Evolutionary conservation across 2,113 vertebrate species (phyloP).

Genomic region (Tachuris rubrigastra): DNA sequence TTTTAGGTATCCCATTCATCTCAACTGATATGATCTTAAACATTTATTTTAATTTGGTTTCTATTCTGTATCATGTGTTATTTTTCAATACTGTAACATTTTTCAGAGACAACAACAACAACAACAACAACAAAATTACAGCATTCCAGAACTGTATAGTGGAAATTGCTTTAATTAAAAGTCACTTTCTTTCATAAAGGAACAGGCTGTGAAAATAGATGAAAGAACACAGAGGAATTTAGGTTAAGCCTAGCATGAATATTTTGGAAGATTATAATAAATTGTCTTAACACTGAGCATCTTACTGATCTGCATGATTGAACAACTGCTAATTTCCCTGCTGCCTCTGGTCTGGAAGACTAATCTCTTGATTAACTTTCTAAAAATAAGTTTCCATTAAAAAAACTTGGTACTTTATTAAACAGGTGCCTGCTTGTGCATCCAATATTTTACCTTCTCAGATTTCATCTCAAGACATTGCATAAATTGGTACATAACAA

Average conservation of each 20-base stretch:
- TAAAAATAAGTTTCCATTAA: conserved; percentile 9
- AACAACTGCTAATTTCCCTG: background rate
- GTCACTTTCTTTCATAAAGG: background rate
- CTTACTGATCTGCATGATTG: background rate
- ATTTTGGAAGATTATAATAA: background rate
- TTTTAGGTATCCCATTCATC: background rate
- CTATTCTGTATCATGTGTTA: background rate
- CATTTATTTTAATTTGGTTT: conserved; percentile 35
- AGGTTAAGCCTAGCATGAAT: background rate
- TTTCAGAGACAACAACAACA: conserved; percentile 9
- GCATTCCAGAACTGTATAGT: background rate
- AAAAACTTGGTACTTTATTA: background rate
- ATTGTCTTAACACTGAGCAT: background rate
- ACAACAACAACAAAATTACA: background rate
- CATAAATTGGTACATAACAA: background rate
- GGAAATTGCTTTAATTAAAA: conserved; percentile 37
- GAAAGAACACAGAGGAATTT: background rate
- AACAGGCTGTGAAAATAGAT: background rate
- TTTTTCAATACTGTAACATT: background rate
- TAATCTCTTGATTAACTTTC: background rate
- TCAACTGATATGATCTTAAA: background rate
- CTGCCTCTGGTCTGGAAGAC: background rate
- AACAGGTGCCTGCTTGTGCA: background rate
- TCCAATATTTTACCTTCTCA: background rate
- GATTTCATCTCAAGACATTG: background rate